Conservation (phyloP, 2,888 invertebrate species). For the Diabrotica balteata region DNA sequence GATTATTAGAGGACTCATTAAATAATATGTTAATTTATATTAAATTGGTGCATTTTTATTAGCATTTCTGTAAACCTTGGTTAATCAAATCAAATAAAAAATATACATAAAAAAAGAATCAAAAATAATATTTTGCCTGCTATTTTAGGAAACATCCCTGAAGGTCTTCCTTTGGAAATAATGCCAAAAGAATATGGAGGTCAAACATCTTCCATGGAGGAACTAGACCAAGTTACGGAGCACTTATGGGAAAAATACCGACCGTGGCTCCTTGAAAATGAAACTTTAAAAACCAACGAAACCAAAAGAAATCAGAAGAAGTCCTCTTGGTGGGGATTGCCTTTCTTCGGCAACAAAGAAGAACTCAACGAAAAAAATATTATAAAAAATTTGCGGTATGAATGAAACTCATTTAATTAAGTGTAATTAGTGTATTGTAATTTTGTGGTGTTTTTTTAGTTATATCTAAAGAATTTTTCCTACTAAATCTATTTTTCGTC, state of each 20-base stretch:
- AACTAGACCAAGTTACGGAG: conserved; percentile 66
- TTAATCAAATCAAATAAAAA: no score
- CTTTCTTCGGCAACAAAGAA: conserved; percentile 45
- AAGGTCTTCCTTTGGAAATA: conserved; percentile 56
- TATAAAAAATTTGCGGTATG: conserved; percentile 56
- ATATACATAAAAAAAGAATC: no score
- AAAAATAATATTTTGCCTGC: no score
- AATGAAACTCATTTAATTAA: conserved; percentile 39
- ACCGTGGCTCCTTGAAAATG: conserved; percentile 69
- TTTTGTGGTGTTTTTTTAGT: conserved; percentile 1
- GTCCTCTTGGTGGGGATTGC: conserved; percentile 58
- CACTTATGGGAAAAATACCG: conserved; percentile 67
- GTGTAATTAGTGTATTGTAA: background rate
- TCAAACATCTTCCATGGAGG: conserved; percentile 63
- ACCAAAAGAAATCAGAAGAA: conserved; percentile 56
- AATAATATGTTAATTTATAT: no score
- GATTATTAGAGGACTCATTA: no score
- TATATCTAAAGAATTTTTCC: no score
- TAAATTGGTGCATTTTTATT: no score
- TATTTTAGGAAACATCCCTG: conserved; percentile 51
- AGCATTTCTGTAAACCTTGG: no score
- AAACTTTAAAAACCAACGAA: conserved; percentile 64
- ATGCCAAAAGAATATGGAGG: conserved; percentile 69
- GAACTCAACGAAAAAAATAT: conserved; percentile 51
- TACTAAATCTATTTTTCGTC: no score